These are phyloP conservation scores for Synanthedon myopaeformis DNA, from an alignment of 2,888 invertebrate species.

Conservation along the genomic window DNA sequence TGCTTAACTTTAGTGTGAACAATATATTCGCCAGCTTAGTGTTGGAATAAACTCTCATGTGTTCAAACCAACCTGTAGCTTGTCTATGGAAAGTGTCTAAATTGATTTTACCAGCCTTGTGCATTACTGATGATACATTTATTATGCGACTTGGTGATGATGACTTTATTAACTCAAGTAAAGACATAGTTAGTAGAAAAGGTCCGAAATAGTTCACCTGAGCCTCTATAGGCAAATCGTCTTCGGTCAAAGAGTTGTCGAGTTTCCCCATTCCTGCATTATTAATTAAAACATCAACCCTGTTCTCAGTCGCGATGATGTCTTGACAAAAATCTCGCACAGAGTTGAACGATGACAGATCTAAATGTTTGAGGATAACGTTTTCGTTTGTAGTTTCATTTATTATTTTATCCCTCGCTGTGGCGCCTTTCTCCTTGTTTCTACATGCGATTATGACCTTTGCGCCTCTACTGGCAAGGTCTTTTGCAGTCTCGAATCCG, in stretches of 20 bases:
- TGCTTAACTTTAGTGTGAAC: conserved; percentile 75
- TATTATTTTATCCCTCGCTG: conserved; percentile 70
- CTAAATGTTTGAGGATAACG: conserved; percentile 75
- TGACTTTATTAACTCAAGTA: conserved; percentile 79
- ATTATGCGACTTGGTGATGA: conserved; percentile 79
- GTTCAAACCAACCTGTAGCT: conserved; percentile 53
- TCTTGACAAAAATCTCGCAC: conserved; percentile 82
- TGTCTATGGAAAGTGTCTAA: conserved; percentile 76
- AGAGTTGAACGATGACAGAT: conserved; percentile 78
- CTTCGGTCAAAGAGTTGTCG: conserved; percentile 75
- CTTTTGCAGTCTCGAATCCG: conserved; percentile 35
- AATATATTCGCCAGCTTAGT: conserved; percentile 83
- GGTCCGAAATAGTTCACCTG: conserved; percentile 92
- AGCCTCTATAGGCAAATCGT: conserved; percentile 85
- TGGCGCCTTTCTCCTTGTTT: conserved; percentile 29
- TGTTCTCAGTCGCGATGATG: conserved; percentile 74
- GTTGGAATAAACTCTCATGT: conserved; percentile 70
- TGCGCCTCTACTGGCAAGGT: conserved; percentile 56
- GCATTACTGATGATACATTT: conserved; percentile 80
- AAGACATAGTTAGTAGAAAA: conserved; percentile 85
- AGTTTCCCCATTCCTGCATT: conserved; percentile 84
- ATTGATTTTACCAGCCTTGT: conserved; percentile 75
- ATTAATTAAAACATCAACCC: conserved; percentile 83
- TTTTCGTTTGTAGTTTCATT: conserved; percentile 74
- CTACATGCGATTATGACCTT: conserved; percentile 66